Evolutionary conservation across 2,888 invertebrate genomes (phyloP), one percentile per base, ranked within the genome.

Genomic region (Andrena bucephala): DNA sequence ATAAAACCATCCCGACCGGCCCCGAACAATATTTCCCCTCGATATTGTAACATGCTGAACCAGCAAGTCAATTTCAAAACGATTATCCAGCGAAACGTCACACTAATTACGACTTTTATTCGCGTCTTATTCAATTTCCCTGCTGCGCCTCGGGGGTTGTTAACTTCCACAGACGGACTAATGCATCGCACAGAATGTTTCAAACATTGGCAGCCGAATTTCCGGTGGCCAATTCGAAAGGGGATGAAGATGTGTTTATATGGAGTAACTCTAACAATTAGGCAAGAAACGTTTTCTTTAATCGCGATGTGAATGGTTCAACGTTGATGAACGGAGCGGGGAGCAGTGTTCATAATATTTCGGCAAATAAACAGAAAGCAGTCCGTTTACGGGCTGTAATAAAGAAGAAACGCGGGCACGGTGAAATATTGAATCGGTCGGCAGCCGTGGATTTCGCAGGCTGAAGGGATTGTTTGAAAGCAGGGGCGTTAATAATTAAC

Each of bases 401-500:
- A 69, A 79, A 73, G 62, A 78, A 71, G 79, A 50, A 52, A 67
- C 31, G 29, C 50, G 7, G 42, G 29, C n/a, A 7, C 16, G 42
- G 73, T 63, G 78, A 52, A 68, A 65, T 79, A 73, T 73, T 73
- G 79, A 70, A 74, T 69, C 48, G 54, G 57, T 57, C 69, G n/a
- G 4, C 5, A 50, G 29, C 48, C 59, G 65, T 65, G 79, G 67
- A 79, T 69, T 72, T 69, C 27, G 13, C 31, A 2, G 65, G 42
- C 33, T 27, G 27, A 63, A 63, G 67, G 62, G 68, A 59, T 74
- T 59, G 81, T 79, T 68, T 59, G 74, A 74, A 50, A 69, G 59
- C 60, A 29, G n/a, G 13, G 33, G 33, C 74, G 80, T 80, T 79
- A 81, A 81, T 81, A 81, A 80, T 80, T 52, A 80, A 80, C 71